These are phyloP conservation scores for Sclerodermus sp. DNA, from an alignment of 2,888 invertebrate genomes.

Conservation along the genomic window DNA sequence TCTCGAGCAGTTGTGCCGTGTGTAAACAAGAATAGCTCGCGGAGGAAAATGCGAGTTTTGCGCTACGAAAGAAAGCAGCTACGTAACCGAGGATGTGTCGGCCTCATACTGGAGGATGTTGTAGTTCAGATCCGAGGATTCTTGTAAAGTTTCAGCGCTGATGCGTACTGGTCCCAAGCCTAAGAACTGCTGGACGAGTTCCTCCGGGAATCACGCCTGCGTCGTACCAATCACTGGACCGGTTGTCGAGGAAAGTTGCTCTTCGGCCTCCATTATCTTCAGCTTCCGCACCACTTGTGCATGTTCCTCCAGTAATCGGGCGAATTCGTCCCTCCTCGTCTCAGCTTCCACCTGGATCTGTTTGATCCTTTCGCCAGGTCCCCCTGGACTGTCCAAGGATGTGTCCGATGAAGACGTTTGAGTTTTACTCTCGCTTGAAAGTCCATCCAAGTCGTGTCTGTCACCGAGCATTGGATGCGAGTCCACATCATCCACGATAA, in stretches of 20 bases:
- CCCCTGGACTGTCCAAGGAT: conserved; percentile 43
- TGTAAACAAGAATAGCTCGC: too few relatives aligned
- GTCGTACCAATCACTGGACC: conserved; percentile 33
- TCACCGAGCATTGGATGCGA: conserved; percentile 40
- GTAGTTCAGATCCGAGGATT: too few relatives aligned
- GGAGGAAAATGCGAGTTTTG: too few relatives aligned
- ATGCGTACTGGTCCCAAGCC: conserved; percentile 25
- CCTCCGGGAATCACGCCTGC: conserved; percentile 40
- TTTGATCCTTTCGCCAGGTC: conserved; percentile 45
- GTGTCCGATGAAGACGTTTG: conserved; percentile 40
- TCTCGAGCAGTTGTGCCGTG: too few relatives aligned
- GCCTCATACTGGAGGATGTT: too few relatives aligned
- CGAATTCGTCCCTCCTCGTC: conserved; percentile 55
- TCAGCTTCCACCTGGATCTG: conserved; percentile 55
- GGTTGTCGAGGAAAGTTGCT: conserved; percentile 33
- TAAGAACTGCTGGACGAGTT: conserved; percentile 3
- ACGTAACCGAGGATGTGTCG: too few relatives aligned
- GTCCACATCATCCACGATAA: conserved; percentile 48
- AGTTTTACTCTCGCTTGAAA: conserved; percentile 38
- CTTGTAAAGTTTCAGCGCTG: conserved; percentile 1
- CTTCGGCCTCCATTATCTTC: conserved; percentile 55
- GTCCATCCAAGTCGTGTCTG: conserved; percentile 34
- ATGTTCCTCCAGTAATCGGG: conserved; percentile 55
- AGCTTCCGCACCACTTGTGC: conserved; percentile 56
- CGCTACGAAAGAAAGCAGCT: too few relatives aligned